Evolutionary conservation across 2,797 vertebrate species (phyloP).

Genomic region (Pseudochirops cupreus): DNA sequence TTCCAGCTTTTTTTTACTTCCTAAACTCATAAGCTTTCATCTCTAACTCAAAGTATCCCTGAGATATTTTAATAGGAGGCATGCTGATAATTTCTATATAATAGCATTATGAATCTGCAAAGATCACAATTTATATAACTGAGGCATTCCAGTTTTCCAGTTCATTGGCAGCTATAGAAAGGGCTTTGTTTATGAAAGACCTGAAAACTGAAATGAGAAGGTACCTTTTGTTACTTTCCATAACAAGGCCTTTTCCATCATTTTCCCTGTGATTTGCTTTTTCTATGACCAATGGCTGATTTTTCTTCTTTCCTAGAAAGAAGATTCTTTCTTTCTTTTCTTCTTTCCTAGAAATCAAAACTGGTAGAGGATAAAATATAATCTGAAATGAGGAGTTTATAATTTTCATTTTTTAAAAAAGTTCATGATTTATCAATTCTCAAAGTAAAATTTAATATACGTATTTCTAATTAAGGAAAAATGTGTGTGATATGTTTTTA

Average conservation of each 20-base stretch:
- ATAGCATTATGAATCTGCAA: constrained; percentile 3
- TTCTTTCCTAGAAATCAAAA: not conserved
- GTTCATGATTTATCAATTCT: not conserved
- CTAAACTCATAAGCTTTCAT: constrained; percentile 15
- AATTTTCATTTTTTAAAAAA: not conserved
- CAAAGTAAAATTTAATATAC: not conserved
- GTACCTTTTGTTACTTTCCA: not conserved
- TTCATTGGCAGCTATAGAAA: constrained; percentile 43
- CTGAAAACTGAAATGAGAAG: not conserved
- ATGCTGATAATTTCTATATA: not conserved
- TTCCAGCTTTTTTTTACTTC: not conserved
- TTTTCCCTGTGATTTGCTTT: not conserved
- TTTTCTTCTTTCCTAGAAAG: not conserved
- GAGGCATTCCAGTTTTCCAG: constrained; percentile 18
- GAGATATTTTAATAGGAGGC: constrained; percentile 5
- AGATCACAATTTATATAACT: not conserved
- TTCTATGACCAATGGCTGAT: not conserved
- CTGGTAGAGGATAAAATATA: not conserved
- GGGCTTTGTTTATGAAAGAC: constrained; percentile 8
- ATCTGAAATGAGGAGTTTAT: not conserved
- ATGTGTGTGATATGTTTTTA: not conserved
- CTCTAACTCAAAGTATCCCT: constrained; percentile 10
- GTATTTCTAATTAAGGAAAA: not conserved
- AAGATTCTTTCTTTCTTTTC: no score
- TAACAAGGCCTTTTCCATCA: not conserved